Percentiles rank a stretch among this genome's conserved stretches.
phyloP scores from a whole-genome alignment of 2,797 vertebrate species.

The Pangasius djambal region DNA sequence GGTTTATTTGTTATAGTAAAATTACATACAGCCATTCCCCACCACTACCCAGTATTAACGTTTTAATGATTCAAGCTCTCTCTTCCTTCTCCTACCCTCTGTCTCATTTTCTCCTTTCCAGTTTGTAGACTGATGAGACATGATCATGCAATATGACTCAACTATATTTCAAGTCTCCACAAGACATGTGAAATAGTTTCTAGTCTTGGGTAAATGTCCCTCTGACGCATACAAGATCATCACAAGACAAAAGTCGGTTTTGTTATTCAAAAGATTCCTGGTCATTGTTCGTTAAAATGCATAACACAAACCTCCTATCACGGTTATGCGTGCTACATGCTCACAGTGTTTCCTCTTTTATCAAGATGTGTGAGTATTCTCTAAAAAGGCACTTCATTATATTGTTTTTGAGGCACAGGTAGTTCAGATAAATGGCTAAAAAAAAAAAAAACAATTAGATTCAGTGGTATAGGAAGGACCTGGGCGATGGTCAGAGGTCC shows the following conservation, averaged over 20 bases:
- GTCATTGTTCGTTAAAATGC: not conserved
- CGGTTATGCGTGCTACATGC: not conserved
- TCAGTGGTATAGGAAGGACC: constrained; percentile 1
- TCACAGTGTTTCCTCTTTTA: constrained; percentile 12
- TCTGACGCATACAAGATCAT: not conserved
- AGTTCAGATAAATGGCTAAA: constrained; percentile 17
- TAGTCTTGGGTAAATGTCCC: not conserved
- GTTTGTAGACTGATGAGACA: constrained; percentile 35
- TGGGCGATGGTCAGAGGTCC: constrained; percentile 5
- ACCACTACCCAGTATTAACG: not conserved
- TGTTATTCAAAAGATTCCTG: not conserved
- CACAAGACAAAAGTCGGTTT: constrained; percentile 10
- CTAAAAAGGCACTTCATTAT: constrained; percentile 30
- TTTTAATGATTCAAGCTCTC: constrained; percentile 14
- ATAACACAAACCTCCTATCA: no score
- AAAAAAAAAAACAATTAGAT: constrained; percentile 17
- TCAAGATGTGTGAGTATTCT: constrained; percentile 10
- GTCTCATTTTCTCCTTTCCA: constrained; percentile 6
- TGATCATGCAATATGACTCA: constrained; percentile 33
- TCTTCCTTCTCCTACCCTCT: not conserved
- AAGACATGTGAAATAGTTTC: constrained; percentile 12
- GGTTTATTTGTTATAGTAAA: constrained; percentile 4
- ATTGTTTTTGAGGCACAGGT: constrained; percentile 33
- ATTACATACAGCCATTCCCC: not conserved
- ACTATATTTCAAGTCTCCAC: constrained; percentile 1